These are phyloP conservation scores for Tribolium freemani DNA, from an alignment of 2,888 invertebrate species.

Conservation along the genomic window DNA sequence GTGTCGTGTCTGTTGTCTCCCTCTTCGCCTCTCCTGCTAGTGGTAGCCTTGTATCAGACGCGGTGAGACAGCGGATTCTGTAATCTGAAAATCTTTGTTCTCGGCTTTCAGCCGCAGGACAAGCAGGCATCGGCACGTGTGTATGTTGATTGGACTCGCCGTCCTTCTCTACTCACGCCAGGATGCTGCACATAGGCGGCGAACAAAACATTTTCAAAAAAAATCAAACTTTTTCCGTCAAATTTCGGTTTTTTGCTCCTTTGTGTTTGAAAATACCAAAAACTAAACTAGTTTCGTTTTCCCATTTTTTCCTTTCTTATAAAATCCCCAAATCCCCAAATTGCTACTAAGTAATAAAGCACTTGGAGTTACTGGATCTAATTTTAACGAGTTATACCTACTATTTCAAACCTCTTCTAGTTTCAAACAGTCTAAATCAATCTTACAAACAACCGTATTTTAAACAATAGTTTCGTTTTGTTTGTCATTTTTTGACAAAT, in stretches of 20 bases:
- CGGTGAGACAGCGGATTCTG: conserved; percentile 41
- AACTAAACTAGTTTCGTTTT: neutral
- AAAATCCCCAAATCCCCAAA: too few relatives aligned
- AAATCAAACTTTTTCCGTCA: too few relatives aligned
- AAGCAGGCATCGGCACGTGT: conserved; percentile 41
- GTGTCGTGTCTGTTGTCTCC: neutral
- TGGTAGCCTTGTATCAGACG: conserved; percentile 24
- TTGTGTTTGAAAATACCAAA: neutral
- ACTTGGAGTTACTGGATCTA: too few relatives aligned
- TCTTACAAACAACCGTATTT: too few relatives aligned
- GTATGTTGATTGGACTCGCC: conserved; percentile 39
- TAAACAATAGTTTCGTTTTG: too few relatives aligned
- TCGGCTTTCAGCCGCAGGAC: conserved; percentile 42
- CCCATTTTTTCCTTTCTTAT: neutral
- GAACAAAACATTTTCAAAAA: neutral
- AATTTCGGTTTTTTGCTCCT: too few relatives aligned
- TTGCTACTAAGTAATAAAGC: too few relatives aligned
- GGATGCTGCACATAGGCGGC: conserved; percentile 24
- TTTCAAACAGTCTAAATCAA: too few relatives aligned
- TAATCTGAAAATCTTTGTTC: conserved; percentile 42
- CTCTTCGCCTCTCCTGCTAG: conserved; percentile 3
- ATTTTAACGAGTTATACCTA: too few relatives aligned
- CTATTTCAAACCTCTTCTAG: too few relatives aligned
- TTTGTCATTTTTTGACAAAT: too few relatives aligned
- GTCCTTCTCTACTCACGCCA: conserved; percentile 7